These are phyloP conservation scores for Dermochelys coriacea DNA, from an alignment of 2,797 vertebrate species.

Conservation along the genomic window DNA sequence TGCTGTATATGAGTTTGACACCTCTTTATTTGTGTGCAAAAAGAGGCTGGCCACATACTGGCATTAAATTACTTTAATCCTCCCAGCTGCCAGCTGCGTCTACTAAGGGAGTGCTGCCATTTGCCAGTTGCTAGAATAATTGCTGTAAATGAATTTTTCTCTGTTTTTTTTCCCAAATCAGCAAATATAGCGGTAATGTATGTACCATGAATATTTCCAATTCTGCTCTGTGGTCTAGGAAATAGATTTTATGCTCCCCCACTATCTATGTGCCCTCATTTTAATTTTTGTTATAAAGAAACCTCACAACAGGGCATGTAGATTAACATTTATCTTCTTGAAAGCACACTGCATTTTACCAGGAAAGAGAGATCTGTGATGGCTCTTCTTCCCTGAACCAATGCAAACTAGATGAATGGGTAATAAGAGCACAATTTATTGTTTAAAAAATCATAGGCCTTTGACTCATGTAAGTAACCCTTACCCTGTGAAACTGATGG, in stretches of 20 bases:
- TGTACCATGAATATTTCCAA: not conserved
- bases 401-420: not conserved
- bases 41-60: constrained; percentile 28
- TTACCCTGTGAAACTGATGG: not conserved
- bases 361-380: not conserved
- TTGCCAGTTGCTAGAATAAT: constrained; percentile 24
- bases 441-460: not conserved
- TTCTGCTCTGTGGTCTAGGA: not conserved
- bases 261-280: not conserved
- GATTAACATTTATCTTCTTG: not conserved
- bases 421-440: not conserved
- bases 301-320: not conserved
- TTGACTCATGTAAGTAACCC: not conserved
- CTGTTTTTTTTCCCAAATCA: not conserved
- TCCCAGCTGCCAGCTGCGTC: constrained; percentile 60
- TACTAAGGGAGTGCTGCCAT: constrained; percentile 4
- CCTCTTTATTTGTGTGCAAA: constrained; percentile 42
- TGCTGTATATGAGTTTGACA: constrained; percentile 20
- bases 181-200: not conserved
- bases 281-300: not conserved
- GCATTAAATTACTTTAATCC: constrained; percentile 33
- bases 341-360: not conserved
- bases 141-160: constrained; percentile 41
- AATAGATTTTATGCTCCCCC: constrained; percentile 27
- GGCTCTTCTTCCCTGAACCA: not conserved